Evolutionary conservation across 2,797 vertebrate genomes (phyloP), one percentile per base, ranked within the genome.

Genomic region (Acanthornis magna): DNA sequence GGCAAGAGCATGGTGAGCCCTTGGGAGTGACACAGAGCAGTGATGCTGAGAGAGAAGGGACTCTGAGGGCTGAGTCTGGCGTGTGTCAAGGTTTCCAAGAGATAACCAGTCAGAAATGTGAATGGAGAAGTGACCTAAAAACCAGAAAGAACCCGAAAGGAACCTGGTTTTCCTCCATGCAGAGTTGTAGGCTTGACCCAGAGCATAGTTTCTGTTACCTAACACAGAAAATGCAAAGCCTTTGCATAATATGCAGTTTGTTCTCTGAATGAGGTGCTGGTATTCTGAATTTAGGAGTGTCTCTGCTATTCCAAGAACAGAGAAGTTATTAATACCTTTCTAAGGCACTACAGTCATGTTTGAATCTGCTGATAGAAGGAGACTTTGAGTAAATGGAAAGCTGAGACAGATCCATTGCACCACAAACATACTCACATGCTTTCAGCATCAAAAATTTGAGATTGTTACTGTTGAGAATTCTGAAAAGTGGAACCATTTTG

Each of bases 1-100:
- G 6, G 2, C 0, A 2, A 75, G 34, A 15, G 9, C 1, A 1
- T 23, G 21, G 8, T 20, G 51, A 62, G 13, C 23, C 20, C 57
- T 75, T 36, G 45, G 11, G 15, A 68, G 40, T 26, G 48, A 38
- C 63, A 36, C 27, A 55, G 19, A 43, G 47, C 14, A 42, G 11
- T 9, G 77, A 58, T 75, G 47, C 47, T 78, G 25, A 68, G 34
- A 57, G 27, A 26, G 65, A 36, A 5, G 21, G 40, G 60, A 11
- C 26, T 81, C 22, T 45, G n/a, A 42, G 72, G 36, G 19, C n/a
- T 80, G 0, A 26, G 30, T 65, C 43, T 78, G 58, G 11, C 32
- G 45, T 8, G 3, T 26, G 26, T 45, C 65, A 80, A 34, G 26
- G 36, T 47, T 79, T 43, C 36, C 11, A 34, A 47, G 14, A 21